Percentiles rank a stretch among this genome's conserved stretches.
Evolutionary conservation across 2,113 vertebrate genomes (phyloP).

Genomic region (Balaeniceps rex): DNA sequence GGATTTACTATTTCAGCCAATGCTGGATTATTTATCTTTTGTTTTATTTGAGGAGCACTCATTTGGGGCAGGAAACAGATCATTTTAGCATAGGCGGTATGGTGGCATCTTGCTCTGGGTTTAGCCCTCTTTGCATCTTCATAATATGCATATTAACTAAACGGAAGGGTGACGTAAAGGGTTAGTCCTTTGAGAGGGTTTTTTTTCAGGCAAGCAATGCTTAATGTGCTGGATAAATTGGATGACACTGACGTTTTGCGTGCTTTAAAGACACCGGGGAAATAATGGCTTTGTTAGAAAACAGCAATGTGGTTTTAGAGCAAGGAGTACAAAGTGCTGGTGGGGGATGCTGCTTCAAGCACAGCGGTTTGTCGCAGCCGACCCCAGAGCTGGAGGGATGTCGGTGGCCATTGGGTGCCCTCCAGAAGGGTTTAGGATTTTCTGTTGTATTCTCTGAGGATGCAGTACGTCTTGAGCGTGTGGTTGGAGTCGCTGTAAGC

Average conservation of each 20-base stretch:
- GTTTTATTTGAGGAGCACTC: not conserved
- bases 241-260: constrained; percentile 33
- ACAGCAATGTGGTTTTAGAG: not conserved
- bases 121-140: not conserved
- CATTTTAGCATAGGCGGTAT: not conserved
- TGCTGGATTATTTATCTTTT: not conserved
- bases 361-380: not conserved
- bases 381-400: not conserved
- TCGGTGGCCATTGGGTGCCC: not conserved
- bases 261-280: constrained; percentile 10
- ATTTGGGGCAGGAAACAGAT: not conserved
- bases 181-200: not conserved
- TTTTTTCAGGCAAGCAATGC: not conserved
- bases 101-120: not conserved
- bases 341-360: not conserved
- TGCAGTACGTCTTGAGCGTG: not conserved
- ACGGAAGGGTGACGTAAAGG: not conserved
- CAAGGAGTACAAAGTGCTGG: not conserved
- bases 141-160: not conserved
- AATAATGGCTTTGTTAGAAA: constrained; percentile 34
- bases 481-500: not conserved
- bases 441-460: not conserved
- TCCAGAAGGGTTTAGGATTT: not conserved
- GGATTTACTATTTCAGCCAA: not conserved
- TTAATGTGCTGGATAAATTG: constrained; percentile 36